A percentile compares a stretch with the other conserved stretches of the same genome.
phyloP scores from a whole-genome alignment of 2,888 invertebrate genomes.

The Arge pagana region DNA sequence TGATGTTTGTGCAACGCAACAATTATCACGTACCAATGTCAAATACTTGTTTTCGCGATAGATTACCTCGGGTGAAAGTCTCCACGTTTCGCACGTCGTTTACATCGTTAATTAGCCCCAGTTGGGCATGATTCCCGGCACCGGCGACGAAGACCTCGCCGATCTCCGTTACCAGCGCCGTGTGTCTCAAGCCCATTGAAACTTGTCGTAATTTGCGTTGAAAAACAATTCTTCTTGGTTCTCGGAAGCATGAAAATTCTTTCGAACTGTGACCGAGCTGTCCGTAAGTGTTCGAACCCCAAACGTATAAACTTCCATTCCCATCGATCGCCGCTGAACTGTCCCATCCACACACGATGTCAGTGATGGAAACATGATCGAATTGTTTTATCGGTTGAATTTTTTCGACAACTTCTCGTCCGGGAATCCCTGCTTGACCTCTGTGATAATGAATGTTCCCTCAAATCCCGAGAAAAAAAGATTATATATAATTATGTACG shows the following conservation, averaged over 20 bases:
- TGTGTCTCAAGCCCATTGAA: conserved; percentile 71
- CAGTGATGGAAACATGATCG: conserved; percentile 62
- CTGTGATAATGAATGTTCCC: too few relatives aligned
- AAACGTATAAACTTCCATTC: conserved; percentile 72
- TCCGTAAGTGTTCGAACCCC: conserved; percentile 83
- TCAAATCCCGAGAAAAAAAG: too few relatives aligned
- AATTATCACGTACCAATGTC: too few relatives aligned
- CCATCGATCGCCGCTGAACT: conserved; percentile 75
- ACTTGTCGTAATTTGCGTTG: conserved; percentile 54
- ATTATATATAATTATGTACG: too few relatives aligned
- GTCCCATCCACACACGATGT: conserved; percentile 82
- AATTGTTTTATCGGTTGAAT: conserved; percentile 39
- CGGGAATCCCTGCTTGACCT: conserved; percentile 69
- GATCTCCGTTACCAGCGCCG: conserved; percentile 67
- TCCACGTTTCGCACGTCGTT: conserved; percentile 54
- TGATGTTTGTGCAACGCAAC: too few relatives aligned
- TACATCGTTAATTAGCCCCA: conserved; percentile 62
- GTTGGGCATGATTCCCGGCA: conserved; percentile 70
- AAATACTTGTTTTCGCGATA: too few relatives aligned
- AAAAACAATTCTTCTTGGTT: conserved; percentile 30
- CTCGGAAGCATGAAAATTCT: not conserved
- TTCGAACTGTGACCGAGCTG: conserved; percentile 65
- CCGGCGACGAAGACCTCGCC: conserved; percentile 70
- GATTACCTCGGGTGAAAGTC: conserved; percentile 57
- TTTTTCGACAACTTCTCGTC: conserved; percentile 55